Conservation (phyloP, 2,797 vertebrate genomes). For the Paedocypris micromegethes region DNA sequence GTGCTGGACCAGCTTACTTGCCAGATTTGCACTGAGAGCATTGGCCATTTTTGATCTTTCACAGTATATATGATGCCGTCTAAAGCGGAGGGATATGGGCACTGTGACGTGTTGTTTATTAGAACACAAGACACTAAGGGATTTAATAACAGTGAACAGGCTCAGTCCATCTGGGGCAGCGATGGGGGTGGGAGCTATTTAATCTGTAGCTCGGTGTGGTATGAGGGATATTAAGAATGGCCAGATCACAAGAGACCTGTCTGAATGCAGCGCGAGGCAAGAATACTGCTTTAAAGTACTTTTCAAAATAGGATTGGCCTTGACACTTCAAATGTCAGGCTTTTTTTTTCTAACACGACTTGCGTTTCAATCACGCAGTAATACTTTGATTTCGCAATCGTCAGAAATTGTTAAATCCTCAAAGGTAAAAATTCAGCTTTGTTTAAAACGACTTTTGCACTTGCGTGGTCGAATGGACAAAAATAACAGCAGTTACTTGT, state of each 20-base stretch:
- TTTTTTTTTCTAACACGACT: too few relatives aligned
- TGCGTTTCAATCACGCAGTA: too few relatives aligned
- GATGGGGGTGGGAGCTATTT: slow-evolving; percentile 54
- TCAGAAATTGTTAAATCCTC: too few relatives aligned
- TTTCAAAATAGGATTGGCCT: slow-evolving; percentile 4
- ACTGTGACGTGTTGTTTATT: slow-evolving; percentile 39
- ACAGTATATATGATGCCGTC: neutral
- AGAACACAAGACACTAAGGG: slow-evolving; percentile 46
- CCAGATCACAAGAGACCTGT: slow-evolving; percentile 38
- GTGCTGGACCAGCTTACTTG: slow-evolving; percentile 7
- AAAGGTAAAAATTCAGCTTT: too few relatives aligned
- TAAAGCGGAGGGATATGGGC: neutral
- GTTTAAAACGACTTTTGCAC: too few relatives aligned
- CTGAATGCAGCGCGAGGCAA: slow-evolving; percentile 14
- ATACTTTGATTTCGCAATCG: too few relatives aligned
- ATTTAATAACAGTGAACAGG: slow-evolving; percentile 54
- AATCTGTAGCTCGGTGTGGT: slow-evolving; percentile 54
- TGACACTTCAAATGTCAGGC: slow-evolving; percentile 10
- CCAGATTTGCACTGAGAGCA: neutral
- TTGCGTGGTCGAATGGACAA: too few relatives aligned
- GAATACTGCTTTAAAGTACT: slow-evolving; percentile 8
- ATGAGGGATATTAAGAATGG: slow-evolving; percentile 36
- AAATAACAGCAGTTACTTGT: too few relatives aligned
- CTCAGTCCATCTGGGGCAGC: slow-evolving; percentile 58
- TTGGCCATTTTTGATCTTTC: slow-evolving; percentile 1